Evolutionary conservation across 2,113 vertebrate species (phyloP), one percentile per base, ranked within the genome.

Genomic region (Spea bombifrons): DNA sequence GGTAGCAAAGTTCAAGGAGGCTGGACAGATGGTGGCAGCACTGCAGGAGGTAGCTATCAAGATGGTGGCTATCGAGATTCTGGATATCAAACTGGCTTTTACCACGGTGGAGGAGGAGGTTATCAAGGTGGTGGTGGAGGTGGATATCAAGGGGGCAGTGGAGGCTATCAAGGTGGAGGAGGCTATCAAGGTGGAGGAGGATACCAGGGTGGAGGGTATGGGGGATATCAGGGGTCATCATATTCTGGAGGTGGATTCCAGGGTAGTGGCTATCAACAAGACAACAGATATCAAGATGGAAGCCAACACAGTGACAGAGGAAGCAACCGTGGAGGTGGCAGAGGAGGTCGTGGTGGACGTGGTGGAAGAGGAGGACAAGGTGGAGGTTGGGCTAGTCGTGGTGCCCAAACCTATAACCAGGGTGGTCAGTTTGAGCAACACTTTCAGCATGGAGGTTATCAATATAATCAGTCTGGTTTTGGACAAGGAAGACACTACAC

Each of bases 391-490:
- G 94, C 94, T 12, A 92, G 90, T 16, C 92, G 96, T 88, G 95
- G 96, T 12, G 94, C 93, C 8, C 94, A 96, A 85, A 96, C 86
- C 87, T 95, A 94, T 68, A 97, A 94, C 88, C 96, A 98, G 84
- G 96, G 95, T 13, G 96, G 97, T 81, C 97, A 98, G 30, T 99
- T 99, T 91, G 97, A 99, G 89, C 96, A 99, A 90, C 98, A 96
- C 88, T 99, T 98, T 90, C 97, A 98, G 82, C 96, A 99, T 4
- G 97, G 96, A n/a, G 97, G 97, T 53, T 96, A 99, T 82, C 96
- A 98, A 80, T 99, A 95, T 89, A 97, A 88, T 88, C 96, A 98
- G 0, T 92, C 96, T 82, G 97, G 97, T 76, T 99, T 98, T 87
- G 94, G 92, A 83, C 97, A 98, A 88, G 94, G 94, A 88, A 93